Evolutionary conservation across 2,888 invertebrate species (phyloP).

Genomic region (Onchidella celtica): DNA sequence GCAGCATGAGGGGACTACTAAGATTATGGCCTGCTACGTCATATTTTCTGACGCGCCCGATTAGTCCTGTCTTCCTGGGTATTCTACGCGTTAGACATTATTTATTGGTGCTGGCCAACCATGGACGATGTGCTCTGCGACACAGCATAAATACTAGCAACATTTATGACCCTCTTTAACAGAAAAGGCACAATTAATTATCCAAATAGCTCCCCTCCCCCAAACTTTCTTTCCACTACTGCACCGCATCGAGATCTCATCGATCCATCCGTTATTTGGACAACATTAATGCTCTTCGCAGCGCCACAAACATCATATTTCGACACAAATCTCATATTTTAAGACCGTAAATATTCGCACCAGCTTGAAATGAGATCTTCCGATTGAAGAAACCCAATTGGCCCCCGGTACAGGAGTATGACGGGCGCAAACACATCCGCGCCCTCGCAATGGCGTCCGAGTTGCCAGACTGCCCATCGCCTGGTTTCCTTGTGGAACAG

Average conservation of each 20-base stretch:
- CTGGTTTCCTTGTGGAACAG: conserved; percentile 46
- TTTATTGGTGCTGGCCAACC: conserved; percentile 2
- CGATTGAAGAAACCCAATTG: conserved; percentile 49
- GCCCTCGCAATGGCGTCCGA: conserved; percentile 28
- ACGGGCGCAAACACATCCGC: conserved; percentile 29
- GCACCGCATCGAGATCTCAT: not conserved
- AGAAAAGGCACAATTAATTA: conserved; percentile 47
- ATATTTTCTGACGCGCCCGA: conserved; percentile 16
- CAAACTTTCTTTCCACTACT: not conserved
- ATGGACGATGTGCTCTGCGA: conserved; percentile 15
- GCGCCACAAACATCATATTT: conserved; percentile 45
- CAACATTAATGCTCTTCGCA: conserved; percentile 34
- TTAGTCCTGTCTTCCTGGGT: conserved; percentile 13
- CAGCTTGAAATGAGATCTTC: conserved; percentile 51
- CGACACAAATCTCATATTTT: conserved; percentile 48
- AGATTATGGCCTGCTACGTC: not conserved
- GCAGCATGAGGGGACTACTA: not conserved
- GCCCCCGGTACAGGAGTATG: conserved; percentile 38
- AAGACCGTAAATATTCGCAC: conserved; percentile 45
- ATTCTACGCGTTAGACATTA: not conserved
- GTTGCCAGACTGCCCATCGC: conserved; percentile 29
- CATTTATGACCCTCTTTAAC: conserved; percentile 33
- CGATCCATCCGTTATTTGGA: conserved; percentile 36
- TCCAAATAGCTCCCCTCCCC: conserved; percentile 29
- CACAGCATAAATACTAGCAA: conserved; percentile 14